Evolutionary conservation across 2,888 invertebrate species (phyloP), one percentile per base, ranked within the genome.

Genomic region (Archaeoteleia sp.): DNA sequence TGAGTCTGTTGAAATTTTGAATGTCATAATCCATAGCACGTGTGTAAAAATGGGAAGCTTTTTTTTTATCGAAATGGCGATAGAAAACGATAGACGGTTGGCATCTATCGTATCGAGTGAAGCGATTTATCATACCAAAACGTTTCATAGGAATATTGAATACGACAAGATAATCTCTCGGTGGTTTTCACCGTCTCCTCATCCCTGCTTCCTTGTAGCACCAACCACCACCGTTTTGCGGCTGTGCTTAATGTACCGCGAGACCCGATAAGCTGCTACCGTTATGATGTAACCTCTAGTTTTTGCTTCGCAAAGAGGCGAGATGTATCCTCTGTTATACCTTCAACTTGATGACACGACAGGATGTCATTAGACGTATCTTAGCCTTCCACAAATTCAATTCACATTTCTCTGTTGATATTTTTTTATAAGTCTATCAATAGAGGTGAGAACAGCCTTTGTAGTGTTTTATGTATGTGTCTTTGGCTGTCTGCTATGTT

Each of bases 141-240:
- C 81, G 79, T 84, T 84, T 80, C 82, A 83, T 81, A 82, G 81
- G 84, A 85, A 85, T 85, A 85, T 85, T 85, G 85, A 85, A 85
- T 85, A 84, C 85, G 85, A 85, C 85, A 85, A 85, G 85, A 85
- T 85, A 85, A 85, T 85, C 85, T 85, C 80, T 80, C 77, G 70
- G 69, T 67, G 72, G 70, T 71, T 67, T 63, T 62, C 66, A 30
- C 51, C 39, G 53, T 60, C 25, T 32, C 32, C 61, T 67, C 71
- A 25, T 48, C 53, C 67, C 53, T 54, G 49, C 54, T 46, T 29
- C 54, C 61, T 46, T 53, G 65, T 61, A 55, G 53, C 42, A 67
- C 65, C 71, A 70, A 72, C 61, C 58, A 62, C 68, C 61, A 49
- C 63, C 68, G 53, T 63, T 63, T 70, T 70, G 73, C 51, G 78